Percentiles rank a stretch among this genome's conserved stretches.
Conservation (phyloP, 1,140 invertebrate species). For the Ostrea denselamellosa region DNA sequence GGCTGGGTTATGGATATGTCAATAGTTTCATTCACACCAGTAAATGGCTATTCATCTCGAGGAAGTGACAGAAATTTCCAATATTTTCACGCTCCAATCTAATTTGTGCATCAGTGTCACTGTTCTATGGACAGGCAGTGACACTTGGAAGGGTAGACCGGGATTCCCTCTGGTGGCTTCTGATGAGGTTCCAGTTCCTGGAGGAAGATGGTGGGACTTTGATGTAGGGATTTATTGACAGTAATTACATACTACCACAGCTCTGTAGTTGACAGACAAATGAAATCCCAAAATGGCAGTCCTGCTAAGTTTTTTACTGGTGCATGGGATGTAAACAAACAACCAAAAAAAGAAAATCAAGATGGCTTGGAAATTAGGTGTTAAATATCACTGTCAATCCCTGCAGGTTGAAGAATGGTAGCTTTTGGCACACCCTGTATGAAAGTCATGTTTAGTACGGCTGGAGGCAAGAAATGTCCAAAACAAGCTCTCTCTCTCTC, state of each 20-base stretch:
- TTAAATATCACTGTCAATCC: not conserved
- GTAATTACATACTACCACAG: not conserved
- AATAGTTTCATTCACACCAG: slow-evolving; percentile 33
- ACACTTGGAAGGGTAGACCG: not conserved
- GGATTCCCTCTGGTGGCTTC: not conserved
- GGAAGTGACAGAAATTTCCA: slow-evolving; percentile 32
- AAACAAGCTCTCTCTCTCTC: too few relatives aligned
- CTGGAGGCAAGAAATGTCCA: too few relatives aligned
- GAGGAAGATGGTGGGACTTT: not conserved
- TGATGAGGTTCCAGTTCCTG: not conserved
- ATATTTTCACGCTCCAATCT: not conserved
- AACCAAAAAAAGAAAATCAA: too few relatives aligned
- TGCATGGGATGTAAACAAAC: too few relatives aligned
- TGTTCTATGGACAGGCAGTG: not conserved
- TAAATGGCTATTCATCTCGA: slow-evolving; percentile 22
- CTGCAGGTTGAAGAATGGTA: not conserved
- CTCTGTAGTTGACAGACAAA: not conserved
- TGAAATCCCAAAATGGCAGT: not conserved
- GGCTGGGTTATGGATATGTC: not conserved
- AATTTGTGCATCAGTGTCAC: not conserved
- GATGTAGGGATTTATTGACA: not conserved
- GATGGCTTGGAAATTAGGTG: not conserved
- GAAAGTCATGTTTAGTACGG: too few relatives aligned
- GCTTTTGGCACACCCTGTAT: not conserved
- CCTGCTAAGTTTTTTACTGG: too few relatives aligned